Percentiles rank a stretch among this genome's conserved stretches.
phyloP scores from a whole-genome alignment of 2,113 vertebrate species.

The Clarias macrocephalus region DNA sequence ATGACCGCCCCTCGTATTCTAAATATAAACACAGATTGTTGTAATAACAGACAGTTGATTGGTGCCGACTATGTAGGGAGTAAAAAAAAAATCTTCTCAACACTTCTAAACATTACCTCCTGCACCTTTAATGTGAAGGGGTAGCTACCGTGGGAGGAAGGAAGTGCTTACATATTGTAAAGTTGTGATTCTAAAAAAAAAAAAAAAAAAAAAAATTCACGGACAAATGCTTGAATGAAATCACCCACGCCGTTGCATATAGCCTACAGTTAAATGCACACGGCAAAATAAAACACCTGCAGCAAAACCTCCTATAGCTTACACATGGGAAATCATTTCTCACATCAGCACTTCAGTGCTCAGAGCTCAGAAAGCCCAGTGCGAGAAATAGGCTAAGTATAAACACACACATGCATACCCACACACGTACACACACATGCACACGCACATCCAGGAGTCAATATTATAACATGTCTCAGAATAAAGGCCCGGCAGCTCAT shows the following conservation, averaged over 20 bases:
- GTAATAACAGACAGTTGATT: too few relatives aligned
- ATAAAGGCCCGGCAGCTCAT: background rate
- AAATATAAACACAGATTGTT: too few relatives aligned
- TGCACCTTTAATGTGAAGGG: background rate
- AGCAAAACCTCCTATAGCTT: background rate
- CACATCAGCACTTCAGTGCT: constrained; percentile 1
- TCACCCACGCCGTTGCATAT: background rate
- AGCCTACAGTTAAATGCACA: background rate
- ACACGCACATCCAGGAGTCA: background rate
- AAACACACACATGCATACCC: background rate
- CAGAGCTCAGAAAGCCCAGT: background rate
- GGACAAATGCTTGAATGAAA: background rate
- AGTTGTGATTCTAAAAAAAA: background rate
- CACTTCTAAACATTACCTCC: background rate
- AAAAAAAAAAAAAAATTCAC: too few relatives aligned
- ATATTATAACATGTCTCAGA: background rate
- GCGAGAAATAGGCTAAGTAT: background rate
- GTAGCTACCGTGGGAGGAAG: background rate
- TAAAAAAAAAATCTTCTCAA: background rate
- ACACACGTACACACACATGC: background rate
- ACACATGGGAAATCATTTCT: constrained; percentile 18
- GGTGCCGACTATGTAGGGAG: too few relatives aligned
- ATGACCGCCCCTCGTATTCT: too few relatives aligned
- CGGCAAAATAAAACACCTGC: background rate
- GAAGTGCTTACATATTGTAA: background rate